A percentile compares a stretch with the other conserved stretches of the same genome.
Conservation (phyloP, 2,888 invertebrate genomes). For the Poecilus cupreus region DNA sequence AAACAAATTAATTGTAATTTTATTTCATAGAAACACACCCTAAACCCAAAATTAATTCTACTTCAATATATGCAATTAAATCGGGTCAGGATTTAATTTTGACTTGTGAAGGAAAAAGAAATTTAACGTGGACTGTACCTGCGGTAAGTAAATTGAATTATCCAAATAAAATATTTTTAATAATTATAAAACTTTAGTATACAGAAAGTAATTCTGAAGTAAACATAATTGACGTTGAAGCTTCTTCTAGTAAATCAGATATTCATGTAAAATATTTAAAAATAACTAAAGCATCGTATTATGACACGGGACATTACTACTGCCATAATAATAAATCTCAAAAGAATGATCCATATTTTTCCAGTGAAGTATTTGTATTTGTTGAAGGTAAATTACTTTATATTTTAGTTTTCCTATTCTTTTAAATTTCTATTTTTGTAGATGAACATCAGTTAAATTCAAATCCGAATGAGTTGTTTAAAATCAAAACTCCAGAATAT, state of each 20-base stretch:
- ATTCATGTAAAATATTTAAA: not conserved
- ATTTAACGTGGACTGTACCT: not conserved
- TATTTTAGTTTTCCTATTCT: not conserved
- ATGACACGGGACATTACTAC: not conserved
- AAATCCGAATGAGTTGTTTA: not conserved
- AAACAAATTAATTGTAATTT: no score
- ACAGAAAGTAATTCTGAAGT: not conserved
- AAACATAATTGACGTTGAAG: not conserved
- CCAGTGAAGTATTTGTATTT: not conserved
- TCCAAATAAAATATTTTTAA: not conserved
- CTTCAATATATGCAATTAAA: not conserved
- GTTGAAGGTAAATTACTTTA: not conserved
- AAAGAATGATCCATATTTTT: not conserved
- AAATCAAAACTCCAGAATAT: not conserved
- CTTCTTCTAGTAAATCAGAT: no score
- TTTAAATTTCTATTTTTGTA: not conserved
- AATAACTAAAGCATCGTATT: not conserved
- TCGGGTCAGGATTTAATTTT: not conserved
- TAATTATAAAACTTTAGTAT: not conserved
- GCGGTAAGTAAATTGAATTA: not conserved
- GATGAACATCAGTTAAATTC: conserved; percentile 1
- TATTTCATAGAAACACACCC: not conserved
- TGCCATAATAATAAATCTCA: not conserved
- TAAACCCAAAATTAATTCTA: not conserved
- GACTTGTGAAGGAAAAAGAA: not conserved